These are phyloP conservation scores for Epinephelus awoara DNA, from an alignment of 2,797 vertebrate species.

Conservation along the genomic window DNA sequence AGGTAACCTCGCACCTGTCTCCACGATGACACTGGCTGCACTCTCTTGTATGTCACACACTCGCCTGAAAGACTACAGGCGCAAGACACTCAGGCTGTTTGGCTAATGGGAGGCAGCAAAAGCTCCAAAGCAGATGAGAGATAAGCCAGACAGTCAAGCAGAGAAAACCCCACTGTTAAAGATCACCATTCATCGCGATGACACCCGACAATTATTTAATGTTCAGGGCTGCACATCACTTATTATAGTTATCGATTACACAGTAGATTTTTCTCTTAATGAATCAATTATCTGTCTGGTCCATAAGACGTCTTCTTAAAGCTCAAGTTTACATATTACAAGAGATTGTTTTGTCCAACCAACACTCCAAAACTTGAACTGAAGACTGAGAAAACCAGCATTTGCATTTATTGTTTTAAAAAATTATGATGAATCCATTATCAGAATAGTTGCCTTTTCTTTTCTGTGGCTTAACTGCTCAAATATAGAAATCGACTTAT, in stretches of 20 bases:
- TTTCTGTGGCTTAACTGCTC: background rate
- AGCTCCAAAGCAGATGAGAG: conserved; percentile 7
- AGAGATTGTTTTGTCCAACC: background rate
- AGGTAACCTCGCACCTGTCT: conserved; percentile 68
- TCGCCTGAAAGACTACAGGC: conserved; percentile 21
- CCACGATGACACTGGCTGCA: conserved; percentile 31
- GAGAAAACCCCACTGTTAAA: background rate
- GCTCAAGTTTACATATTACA: background rate
- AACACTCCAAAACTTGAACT: background rate
- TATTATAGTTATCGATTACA: background rate
- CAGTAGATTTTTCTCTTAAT: background rate
- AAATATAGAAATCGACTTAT: background rate
- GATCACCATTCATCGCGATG: background rate
- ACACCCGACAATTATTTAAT: background rate
- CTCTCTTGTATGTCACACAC: conserved; percentile 35
- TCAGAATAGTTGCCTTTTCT: background rate
- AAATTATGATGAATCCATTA: background rate
- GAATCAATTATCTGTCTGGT: background rate
- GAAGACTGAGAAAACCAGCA: background rate
- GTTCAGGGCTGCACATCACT: background rate
- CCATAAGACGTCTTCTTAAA: background rate
- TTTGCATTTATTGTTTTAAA: background rate
- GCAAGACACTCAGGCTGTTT: conserved; percentile 21
- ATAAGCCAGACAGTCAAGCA: conserved; percentile 8
- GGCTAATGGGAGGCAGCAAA: conserved; percentile 7